Percentiles rank a stretch among this genome's conserved stretches.
These are phyloP conservation scores for Entomobrya proxima DNA, from an alignment of 2,888 invertebrate genomes.

Conservation along the genomic window DNA sequence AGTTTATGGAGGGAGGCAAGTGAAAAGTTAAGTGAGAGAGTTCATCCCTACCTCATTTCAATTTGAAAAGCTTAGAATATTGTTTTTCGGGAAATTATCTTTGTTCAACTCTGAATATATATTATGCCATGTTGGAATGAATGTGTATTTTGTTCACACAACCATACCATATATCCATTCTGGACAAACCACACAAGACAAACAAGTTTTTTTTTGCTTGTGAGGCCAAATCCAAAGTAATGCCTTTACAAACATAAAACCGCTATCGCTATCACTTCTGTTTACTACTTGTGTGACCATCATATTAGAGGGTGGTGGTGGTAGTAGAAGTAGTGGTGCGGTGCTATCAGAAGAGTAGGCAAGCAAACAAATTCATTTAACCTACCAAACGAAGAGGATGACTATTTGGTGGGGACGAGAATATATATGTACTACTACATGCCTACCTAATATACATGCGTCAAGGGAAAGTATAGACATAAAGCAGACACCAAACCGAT, in stretches of 20 bases:
- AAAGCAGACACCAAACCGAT: neutral
- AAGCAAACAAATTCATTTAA: slow-evolving; percentile 49
- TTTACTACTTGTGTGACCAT: neutral
- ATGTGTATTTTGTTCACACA: neutral
- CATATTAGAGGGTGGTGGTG: neutral
- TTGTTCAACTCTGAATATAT: too few relatives aligned
- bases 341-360: neutral
- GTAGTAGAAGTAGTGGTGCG: too few relatives aligned
- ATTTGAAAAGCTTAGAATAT: neutral
- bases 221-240: neutral
- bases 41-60: neutral
- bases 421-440: neutral
- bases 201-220: slow-evolving; percentile 43
- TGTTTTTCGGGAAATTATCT: neutral
- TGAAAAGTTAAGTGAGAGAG: neutral
- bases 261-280: neutral
- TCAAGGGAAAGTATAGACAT: neutral
- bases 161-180: neutral
- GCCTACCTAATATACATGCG: neutral
- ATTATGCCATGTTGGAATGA: slow-evolving; percentile 1
- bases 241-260: slow-evolving; percentile 36
- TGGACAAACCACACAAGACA: slow-evolving; percentile 25
- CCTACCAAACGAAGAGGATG: neutral
- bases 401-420: neutral
- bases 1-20: neutral